Percentiles rank a stretch among this genome's conserved stretches.
Evolutionary conservation across 2,113 vertebrate species (phyloP).

Genomic region (Sinocyclocheilus grahami): DNA sequence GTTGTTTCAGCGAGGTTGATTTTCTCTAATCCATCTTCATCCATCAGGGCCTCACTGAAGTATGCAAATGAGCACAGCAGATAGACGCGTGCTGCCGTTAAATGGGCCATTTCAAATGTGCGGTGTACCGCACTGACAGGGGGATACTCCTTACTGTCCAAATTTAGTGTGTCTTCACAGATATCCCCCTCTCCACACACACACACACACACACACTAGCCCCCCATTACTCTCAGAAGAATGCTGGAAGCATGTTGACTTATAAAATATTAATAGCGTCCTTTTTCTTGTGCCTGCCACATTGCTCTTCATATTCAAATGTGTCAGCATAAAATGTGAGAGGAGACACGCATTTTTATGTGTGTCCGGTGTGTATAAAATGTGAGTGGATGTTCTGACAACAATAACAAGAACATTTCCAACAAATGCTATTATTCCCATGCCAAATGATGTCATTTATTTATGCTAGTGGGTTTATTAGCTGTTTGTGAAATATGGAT

Average conservation of each 20-base stretch:
- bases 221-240: slow-evolving; percentile 62
- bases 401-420: not conserved
- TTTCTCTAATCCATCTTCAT: slow-evolving; percentile 93
- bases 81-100: slow-evolving; percentile 83
- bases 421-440: not conserved
- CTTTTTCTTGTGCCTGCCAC: slow-evolving; percentile 2
- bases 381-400: not conserved
- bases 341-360: slow-evolving; percentile 18
- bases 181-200: slow-evolving; percentile 49
- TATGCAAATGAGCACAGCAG: slow-evolving; percentile 89
- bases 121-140: slow-evolving; percentile 80
- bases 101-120: slow-evolving; percentile 88
- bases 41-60: slow-evolving; percentile 86
- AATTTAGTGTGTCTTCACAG: slow-evolving; percentile 79
- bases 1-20: slow-evolving; percentile 94
- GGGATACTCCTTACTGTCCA: slow-evolving; percentile 84
- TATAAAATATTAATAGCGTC: slow-evolving; percentile 58
- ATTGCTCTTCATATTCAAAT: slow-evolving; percentile 31
- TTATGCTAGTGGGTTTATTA: slow-evolving; percentile 50
- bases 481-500: slow-evolving; percentile 68
- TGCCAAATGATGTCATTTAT: not conserved
- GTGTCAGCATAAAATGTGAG: slow-evolving; percentile 50
- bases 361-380: slow-evolving; percentile 20
- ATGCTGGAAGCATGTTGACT: slow-evolving; percentile 64
- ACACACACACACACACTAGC: slow-evolving; percentile 1